Percentiles rank a stretch among this genome's conserved stretches.
Evolutionary conservation across 2,113 vertebrate species (phyloP).

Genomic region (Aspidoscelis tigris): DNA sequence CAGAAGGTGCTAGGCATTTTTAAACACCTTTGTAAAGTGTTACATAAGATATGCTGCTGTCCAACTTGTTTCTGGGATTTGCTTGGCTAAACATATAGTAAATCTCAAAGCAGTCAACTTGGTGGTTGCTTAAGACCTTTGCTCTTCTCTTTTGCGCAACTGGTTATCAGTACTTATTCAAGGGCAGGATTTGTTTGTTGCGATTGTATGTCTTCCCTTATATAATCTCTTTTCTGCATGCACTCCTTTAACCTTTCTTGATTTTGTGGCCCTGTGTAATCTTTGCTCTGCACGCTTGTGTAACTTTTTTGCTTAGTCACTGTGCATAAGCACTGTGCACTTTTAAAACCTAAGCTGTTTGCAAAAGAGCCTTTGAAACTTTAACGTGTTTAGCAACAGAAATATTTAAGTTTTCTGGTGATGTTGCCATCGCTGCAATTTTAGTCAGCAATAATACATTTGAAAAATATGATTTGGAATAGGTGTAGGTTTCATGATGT

Average conservation of each 20-base stretch:
- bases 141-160: constrained; percentile 12
- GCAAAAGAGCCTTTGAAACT: not conserved
- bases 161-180: constrained; percentile 27
- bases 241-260: constrained; percentile 49
- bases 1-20: not conserved
- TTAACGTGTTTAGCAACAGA: not conserved
- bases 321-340: constrained; percentile 29
- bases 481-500: not conserved
- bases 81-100: not conserved
- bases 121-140: constrained; percentile 14
- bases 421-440: not conserved
- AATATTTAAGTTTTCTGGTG: not conserved
- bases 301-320: constrained; percentile 72
- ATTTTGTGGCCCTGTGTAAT: constrained; percentile 39
- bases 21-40: not conserved
- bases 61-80: not conserved
- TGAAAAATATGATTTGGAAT: not conserved
- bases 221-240: constrained; percentile 45
- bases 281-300: constrained; percentile 34
- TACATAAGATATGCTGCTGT: not conserved
- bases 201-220: constrained; percentile 44
- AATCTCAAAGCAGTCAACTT: constrained; percentile 36
- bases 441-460: not conserved
- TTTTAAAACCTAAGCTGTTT: not conserved
- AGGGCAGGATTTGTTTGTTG: constrained; percentile 50